Base-by-base conservation (phyloP, 2,113 vertebrate species). In the Anser brachyrhynchus region DNA sequence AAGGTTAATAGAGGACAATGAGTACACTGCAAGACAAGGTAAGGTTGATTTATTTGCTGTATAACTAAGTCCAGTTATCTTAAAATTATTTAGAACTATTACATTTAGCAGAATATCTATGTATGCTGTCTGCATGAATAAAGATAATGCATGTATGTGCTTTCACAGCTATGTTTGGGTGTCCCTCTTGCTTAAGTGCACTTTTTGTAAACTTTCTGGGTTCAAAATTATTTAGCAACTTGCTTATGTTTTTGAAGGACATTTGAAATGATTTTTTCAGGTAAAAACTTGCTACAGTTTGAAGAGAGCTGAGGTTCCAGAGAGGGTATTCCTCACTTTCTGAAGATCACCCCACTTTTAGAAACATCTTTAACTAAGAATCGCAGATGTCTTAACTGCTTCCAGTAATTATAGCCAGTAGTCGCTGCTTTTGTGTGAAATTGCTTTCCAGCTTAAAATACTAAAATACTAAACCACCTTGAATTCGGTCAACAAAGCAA, bases 11-110 rank as follows among this genome's bases (percentile, higher is more conserved):
- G 99, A 99, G 97, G 99, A 99, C 98, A 99, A 99, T 96, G 99
- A 99, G 94, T 99, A 99, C 94, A 99, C 99, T 9, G 99, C 99
- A 75, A 99, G 99, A 95, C 99, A 99, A 98, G 99, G 99, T 99
- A 97, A 97, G 97, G 92, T 88, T 0, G 1, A 58, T 69, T 87
- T 83, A 67, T 95, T 93, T 90, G 35, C 70, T 78, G 20, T 54
- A 55, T 70, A 64, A 65, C 23, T 87, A 86, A 87, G 33, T 72
- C 23, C 8, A 13, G 2, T 92, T 95, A 62, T 22, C 12, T 87
- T 78, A 41, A 67, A 57, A 7, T 58, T 88, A 20, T 65, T 93
- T 61, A 80, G 26, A 81, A 26, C 13, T 92, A 23, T 72, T 82
- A 39, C n/a, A 69, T 82, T 64, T 92, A 95, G 43, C 46, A 84